These are phyloP conservation scores for Oikopleura dioica DNA, from an alignment of 23 tunicate genomes.

Conservation along the genomic window DNA sequence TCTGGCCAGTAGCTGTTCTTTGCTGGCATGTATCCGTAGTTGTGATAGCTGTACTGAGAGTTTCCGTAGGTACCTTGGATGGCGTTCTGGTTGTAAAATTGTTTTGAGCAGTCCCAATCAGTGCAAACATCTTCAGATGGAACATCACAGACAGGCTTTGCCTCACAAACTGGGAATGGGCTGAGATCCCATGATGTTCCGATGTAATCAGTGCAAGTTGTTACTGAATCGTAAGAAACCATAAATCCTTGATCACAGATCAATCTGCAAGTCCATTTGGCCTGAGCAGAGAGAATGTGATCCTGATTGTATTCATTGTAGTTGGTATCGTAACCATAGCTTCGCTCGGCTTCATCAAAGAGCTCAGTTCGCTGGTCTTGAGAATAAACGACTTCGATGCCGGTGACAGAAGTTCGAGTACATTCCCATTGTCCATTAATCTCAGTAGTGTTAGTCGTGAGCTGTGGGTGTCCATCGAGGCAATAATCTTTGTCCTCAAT, in stretches of 20 bases:
- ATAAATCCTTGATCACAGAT: constrained; percentile 1
- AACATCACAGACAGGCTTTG: background rate
- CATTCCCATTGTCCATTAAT: constrained; percentile 6
- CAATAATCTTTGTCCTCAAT: constrained; percentile 13
- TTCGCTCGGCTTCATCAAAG: background rate
- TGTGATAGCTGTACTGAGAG: background rate
- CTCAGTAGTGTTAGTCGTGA: background rate
- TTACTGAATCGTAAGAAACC: background rate
- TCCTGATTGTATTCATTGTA: background rate
- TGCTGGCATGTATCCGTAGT: background rate
- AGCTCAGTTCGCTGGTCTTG: background rate
- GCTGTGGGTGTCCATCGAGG: background rate
- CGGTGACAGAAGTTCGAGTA: background rate
- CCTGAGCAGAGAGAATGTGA: background rate
- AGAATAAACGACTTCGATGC: background rate
- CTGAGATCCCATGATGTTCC: background rate
- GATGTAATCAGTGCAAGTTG: background rate
- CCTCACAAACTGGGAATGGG: background rate
- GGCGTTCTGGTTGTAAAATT: background rate
- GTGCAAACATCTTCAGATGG: background rate
- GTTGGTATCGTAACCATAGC: background rate
- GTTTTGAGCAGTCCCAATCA: constrained; percentile 5
- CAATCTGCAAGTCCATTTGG: background rate
- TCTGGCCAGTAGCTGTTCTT: too few relatives aligned
- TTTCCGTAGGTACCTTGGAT: background rate